Percentiles rank a stretch among this genome's conserved stretches.
These are phyloP conservation scores for Pogonocherus hispidulus DNA, from an alignment of 2,888 invertebrate species.

Conservation along the genomic window DNA sequence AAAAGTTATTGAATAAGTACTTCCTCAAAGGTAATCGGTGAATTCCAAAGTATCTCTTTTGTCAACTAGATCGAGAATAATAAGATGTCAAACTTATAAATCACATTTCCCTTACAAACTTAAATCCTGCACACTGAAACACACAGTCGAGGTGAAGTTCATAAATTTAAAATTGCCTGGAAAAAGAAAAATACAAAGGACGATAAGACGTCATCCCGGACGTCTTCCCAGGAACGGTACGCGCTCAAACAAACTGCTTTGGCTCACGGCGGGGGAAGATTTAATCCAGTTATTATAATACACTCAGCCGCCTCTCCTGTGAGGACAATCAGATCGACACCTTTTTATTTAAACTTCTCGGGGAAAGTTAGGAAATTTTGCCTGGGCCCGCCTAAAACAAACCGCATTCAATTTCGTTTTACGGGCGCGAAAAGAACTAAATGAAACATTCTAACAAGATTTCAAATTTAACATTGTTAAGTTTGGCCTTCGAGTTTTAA, in stretches of 20 bases:
- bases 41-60: slow-evolving; percentile 50
- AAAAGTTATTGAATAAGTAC: slow-evolving; percentile 46
- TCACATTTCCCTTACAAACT: slow-evolving; percentile 54
- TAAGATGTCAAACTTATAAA: slow-evolving; percentile 56
- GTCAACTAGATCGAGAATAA: slow-evolving; percentile 51
- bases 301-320: slow-evolving; percentile 52
- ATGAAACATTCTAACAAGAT: slow-evolving; percentile 9
- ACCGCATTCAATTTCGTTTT: slow-evolving; percentile 30
- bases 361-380: slow-evolving; percentile 41
- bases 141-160: slow-evolving; percentile 48
- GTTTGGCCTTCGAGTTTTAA: neutral
- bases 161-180: slow-evolving; percentile 49
- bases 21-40: slow-evolving; percentile 44
- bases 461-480: neutral
- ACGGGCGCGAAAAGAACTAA: slow-evolving; percentile 7
- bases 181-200: slow-evolving; percentile 50
- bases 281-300: slow-evolving; percentile 63
- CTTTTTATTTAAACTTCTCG: slow-evolving; percentile 55
- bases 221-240: slow-evolving; percentile 35
- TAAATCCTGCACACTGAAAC: slow-evolving; percentile 49
- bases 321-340: slow-evolving; percentile 57
- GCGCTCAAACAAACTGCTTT: slow-evolving; percentile 51
- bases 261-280: slow-evolving; percentile 54
- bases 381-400: slow-evolving; percentile 22
- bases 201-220: slow-evolving; percentile 36